Base-by-base conservation (phyloP, 2,113 vertebrate species). In the Pithys albifrons region DNA sequence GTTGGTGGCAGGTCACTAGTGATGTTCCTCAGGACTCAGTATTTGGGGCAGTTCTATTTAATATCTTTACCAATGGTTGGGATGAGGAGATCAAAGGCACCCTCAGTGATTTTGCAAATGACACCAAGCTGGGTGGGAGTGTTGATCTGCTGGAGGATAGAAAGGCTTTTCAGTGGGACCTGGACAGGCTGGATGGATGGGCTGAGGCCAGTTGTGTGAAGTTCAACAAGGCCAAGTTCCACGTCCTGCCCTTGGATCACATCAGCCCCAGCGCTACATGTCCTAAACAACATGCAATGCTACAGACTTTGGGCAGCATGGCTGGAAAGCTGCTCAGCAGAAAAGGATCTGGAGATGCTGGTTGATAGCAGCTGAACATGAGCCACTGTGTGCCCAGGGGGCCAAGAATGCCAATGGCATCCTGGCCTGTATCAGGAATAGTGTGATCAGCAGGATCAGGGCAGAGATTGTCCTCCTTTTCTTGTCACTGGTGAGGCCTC, bases 391-490 rank as follows among this genome's bases (percentile, higher is more conserved):
- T 58, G 51, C 35, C 51, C 51, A 73, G 35, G 37, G 12, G 3
- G 18, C 2, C 45, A 58, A 33, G 35, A 14, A 66, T 18, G 17
- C 0, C 51, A 51, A 5, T 15, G 37, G 59, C 5, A 33, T 19
- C 37, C 43, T 35, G 67, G 22, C 6, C 19, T 46, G 55, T 22
- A 11, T 46, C 43, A 75, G 54, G 25, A 43, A 9, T 2, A 19
- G 35, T 22, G 51, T 28, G 5, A 3, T 6, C 85, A 58, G 25
- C 11, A 65, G 76, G 20, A 0, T 43, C 22, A 43, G 31, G 43
- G 25, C 20, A 66, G 5, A 0, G 31, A 58, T 12, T 49, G 6
- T 43, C 9, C 0, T 41, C 1, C 8, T 80, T 7, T 55, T 0
- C 35, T 33, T 1, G 6, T 31, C 43, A 33, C 27, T 73, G 67